A percentile compares a stretch with the other conserved stretches of the same genome.
Conservation (phyloP, 2,113 vertebrate species). For the Bufo gargarizans region DNA sequence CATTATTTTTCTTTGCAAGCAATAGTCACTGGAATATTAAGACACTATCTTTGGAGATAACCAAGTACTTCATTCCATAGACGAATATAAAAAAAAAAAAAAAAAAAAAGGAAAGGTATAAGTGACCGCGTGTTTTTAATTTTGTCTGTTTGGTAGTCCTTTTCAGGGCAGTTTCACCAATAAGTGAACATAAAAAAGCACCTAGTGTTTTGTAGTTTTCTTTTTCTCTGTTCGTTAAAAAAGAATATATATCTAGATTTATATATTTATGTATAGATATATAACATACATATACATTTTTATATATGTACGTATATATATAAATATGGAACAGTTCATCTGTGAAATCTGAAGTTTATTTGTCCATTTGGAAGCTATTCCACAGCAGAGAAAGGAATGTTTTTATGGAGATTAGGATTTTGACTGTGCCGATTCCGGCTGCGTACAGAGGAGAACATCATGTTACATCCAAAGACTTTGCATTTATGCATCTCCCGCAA, state of each 20-base stretch:
- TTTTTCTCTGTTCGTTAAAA: constrained; percentile 69
- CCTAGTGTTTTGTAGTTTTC: constrained; percentile 71
- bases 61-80: constrained; percentile 69
- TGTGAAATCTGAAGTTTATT: constrained; percentile 73
- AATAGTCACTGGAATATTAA: constrained; percentile 86
- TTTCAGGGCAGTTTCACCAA: constrained; percentile 61
- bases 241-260: constrained; percentile 62
- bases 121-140: constrained; percentile 61
- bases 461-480: constrained; percentile 97
- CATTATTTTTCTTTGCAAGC: constrained; percentile 74
- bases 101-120: constrained; percentile 67
- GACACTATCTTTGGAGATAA: constrained; percentile 88
- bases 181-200: constrained; percentile 74
- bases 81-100: constrained; percentile 60
- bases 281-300: constrained; percentile 53
- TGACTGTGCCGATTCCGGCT: constrained; percentile 98
- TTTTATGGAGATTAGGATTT: constrained; percentile 99
- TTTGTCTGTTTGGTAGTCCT: constrained; percentile 52
- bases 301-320: constrained; percentile 57
- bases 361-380: constrained; percentile 78
- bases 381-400: constrained; percentile 89
- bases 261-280: constrained; percentile 61
- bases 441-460: constrained; percentile 99
- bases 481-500: constrained; percentile 99
- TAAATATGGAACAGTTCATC: constrained; percentile 71